Evolutionary conservation across 2,113 vertebrate genomes (phyloP).

Genomic region (Haemorhous mexicanus): DNA sequence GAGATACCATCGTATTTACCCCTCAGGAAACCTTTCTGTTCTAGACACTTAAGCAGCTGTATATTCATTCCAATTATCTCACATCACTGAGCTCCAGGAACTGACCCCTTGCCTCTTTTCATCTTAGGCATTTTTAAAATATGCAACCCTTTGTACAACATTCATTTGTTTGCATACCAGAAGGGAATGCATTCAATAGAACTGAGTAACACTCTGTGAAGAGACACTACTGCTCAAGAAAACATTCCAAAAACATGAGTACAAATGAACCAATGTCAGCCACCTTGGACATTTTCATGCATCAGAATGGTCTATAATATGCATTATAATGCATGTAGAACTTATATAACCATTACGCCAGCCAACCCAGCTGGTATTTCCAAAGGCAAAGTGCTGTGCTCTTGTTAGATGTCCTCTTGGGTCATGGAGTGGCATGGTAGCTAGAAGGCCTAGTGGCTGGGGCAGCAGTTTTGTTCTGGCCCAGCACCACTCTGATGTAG

Average conservation of each 20-base stretch:
- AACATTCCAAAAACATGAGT: background rate
- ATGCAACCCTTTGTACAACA: background rate
- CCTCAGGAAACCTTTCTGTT: background rate
- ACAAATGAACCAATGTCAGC: fast-evolving
- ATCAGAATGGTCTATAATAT: background rate
- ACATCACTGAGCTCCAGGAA: background rate
- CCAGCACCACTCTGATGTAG: background rate
- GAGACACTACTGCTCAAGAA: background rate
- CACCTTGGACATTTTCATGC: background rate
- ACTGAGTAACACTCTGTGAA: background rate
- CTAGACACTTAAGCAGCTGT: background rate
- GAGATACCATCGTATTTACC: background rate
- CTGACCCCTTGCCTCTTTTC: background rate
- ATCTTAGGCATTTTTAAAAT: background rate
- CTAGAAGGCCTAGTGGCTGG: background rate
- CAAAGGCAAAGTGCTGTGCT: background rate
- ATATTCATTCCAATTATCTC: background rate
- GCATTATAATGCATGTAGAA: background rate
- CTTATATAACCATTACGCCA: background rate
- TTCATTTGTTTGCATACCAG: background rate
- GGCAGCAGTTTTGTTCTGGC: background rate
- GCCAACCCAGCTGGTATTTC: background rate
- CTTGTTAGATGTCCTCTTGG: background rate
- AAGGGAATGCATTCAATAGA: background rate
- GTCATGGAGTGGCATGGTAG: background rate